Conservation (phyloP, 2,797 vertebrate genomes). For the Onychomys arenicola region DNA sequence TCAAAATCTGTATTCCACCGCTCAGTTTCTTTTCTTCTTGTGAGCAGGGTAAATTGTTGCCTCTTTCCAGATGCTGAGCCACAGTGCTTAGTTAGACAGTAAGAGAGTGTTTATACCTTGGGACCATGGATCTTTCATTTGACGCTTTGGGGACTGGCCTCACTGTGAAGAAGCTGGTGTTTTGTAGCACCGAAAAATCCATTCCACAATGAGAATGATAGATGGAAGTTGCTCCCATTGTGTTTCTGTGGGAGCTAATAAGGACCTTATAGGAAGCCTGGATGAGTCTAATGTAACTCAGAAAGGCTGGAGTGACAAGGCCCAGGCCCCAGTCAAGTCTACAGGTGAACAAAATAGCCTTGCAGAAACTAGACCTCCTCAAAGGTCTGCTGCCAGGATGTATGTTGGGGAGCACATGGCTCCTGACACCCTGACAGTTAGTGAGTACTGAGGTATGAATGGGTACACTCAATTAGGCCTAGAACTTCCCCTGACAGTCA, state of each 20-base stretch:
- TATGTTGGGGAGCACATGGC: not conserved
- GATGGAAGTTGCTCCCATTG: not conserved
- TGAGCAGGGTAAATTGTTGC: not conserved
- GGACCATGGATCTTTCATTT: not conserved
- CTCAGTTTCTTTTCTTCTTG: not conserved
- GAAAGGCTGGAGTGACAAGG: not conserved
- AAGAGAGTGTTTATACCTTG: not conserved
- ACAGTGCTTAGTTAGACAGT: not conserved
- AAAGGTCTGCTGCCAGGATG: not conserved
- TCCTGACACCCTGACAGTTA: not conserved
- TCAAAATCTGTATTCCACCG: not conserved
- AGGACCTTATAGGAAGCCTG: not conserved
- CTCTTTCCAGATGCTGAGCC: not conserved
- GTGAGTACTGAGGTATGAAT: conserved; percentile 45
- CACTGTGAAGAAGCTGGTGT: not conserved
- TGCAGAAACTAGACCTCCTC: not conserved
- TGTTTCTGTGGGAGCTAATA: not conserved
- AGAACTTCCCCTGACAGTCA: conserved; percentile 64
- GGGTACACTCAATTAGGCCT: conserved; percentile 59
- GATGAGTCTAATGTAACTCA: not conserved
- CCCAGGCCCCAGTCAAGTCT: not conserved
- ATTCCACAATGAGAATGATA: not conserved
- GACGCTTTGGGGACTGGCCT: not conserved
- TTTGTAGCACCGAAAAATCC: not conserved
- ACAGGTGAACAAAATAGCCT: not conserved